phyloP scores from a whole-genome alignment of 2,797 vertebrate genomes.

The Serranus cabrilla region DNA sequence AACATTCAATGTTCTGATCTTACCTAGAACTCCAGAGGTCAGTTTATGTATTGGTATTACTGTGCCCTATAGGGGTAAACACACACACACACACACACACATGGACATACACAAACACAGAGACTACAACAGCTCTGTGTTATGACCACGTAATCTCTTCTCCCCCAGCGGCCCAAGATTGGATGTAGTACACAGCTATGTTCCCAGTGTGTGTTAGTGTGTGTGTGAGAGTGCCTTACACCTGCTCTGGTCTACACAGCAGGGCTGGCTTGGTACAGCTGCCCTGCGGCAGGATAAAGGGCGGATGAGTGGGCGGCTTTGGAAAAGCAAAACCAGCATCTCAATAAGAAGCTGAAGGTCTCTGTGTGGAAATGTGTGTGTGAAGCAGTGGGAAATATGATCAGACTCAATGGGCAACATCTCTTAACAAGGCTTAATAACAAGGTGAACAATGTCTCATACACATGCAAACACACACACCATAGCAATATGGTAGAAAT shows the following conservation, averaged over 20 bases:
- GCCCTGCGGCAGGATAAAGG: constrained; percentile 69
- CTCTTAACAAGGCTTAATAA: constrained; percentile 50
- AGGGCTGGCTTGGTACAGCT: constrained; percentile 59
- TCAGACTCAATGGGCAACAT: constrained; percentile 38
- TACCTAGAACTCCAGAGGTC: constrained; percentile 47
- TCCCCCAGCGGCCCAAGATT: constrained; percentile 40
- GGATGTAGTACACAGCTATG: constrained; percentile 36
- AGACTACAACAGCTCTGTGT: constrained; percentile 23
- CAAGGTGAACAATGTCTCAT: constrained; percentile 18
- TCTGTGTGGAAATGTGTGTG: constrained; percentile 28
- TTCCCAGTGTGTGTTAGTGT: constrained; percentile 25
- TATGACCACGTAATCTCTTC: constrained; percentile 61
- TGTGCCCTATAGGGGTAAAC: constrained; percentile 10
- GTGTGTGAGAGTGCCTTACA: constrained; percentile 37
- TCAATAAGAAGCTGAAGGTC: constrained; percentile 54
- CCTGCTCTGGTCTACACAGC: constrained; percentile 64
- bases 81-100: constrained; percentile 8
- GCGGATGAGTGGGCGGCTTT: constrained; percentile 71
- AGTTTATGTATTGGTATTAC: constrained; percentile 42
- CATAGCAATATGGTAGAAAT: not conserved
- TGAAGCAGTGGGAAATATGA: constrained; percentile 38
- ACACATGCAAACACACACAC: not conserved
- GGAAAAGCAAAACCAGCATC: constrained; percentile 63
- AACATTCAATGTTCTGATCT: constrained; percentile 50
- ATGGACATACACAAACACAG: not conserved